A percentile compares a stretch with the other conserved stretches of the same genome.
Conservation (phyloP, 2,113 vertebrate species). For the Albula goreensis region DNA sequence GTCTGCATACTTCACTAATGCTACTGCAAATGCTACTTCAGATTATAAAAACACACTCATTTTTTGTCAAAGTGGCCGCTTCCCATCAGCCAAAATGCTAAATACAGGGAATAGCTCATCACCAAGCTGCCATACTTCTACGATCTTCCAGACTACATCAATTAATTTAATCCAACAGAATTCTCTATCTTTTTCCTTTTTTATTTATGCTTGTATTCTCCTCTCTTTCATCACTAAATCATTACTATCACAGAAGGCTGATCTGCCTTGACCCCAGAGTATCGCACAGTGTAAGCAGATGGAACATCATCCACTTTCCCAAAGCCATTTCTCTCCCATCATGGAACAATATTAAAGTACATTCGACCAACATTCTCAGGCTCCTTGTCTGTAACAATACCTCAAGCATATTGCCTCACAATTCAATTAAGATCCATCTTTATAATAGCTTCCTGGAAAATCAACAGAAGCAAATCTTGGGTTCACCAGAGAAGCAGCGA, state of each 20-base stretch:
- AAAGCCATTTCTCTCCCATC: conserved; percentile 14
- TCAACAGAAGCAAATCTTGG: background rate
- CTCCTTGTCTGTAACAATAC: conserved; percentile 25
- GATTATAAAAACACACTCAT: background rate
- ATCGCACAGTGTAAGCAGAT: conserved; percentile 8
- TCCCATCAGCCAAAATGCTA: background rate
- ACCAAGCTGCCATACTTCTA: background rate
- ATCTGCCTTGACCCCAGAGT: conserved; percentile 1
- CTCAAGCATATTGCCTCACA: conserved; percentile 32
- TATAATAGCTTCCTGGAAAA: conserved; percentile 3
- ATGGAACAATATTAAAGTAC: conserved; percentile 23
- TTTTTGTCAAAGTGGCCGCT: background rate
- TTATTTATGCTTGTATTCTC: background rate
- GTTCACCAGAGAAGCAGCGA: background rate
- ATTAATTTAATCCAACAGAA: background rate
- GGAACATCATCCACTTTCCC: background rate
- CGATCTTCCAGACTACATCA: background rate
- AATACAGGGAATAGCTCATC: background rate
- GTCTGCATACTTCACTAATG: background rate
- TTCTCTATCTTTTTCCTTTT: background rate
- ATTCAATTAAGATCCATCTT: conserved; percentile 33
- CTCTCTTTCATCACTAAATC: conserved; percentile 11
- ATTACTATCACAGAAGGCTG: conserved; percentile 2
- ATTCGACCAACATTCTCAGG: conserved; percentile 39
- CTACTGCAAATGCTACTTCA: conserved; percentile 1